phyloP scores from a whole-genome alignment of 2,797 vertebrate genomes.

The Falco cherrug region DNA sequence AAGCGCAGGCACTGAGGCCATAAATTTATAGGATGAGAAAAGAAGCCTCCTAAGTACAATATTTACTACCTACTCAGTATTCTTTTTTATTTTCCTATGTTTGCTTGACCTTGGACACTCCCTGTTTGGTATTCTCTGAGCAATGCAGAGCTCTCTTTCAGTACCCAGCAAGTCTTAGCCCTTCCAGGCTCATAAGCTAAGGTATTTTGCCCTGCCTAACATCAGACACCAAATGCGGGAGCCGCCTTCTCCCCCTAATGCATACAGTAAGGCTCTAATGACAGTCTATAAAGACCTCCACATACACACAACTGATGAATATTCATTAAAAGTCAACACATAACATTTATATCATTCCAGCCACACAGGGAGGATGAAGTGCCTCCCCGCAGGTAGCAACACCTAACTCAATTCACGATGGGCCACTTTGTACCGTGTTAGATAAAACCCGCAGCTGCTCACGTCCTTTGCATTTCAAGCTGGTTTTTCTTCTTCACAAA shows the following conservation, averaged over 20 bases:
- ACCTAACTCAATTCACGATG: background rate
- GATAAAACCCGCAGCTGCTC: constrained; percentile 16
- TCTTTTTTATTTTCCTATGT: constrained; percentile 21
- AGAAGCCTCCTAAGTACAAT: constrained; percentile 29
- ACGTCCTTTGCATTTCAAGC: constrained; percentile 22
- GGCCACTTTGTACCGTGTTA: background rate
- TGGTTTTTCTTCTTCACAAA: background rate
- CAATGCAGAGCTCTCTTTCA: background rate
- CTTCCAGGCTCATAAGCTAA: background rate
- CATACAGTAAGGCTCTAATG: constrained; percentile 9
- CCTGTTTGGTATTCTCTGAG: constrained; percentile 24
- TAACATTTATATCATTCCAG: background rate
- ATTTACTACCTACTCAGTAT: constrained; percentile 59
- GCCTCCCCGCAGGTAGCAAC: constrained; percentile 9
- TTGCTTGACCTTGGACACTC: constrained; percentile 53
- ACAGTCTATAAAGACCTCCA: background rate
- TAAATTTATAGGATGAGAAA: constrained; percentile 42
- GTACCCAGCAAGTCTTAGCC: background rate
- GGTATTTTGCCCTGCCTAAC: background rate
- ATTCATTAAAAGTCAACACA: constrained; percentile 33
- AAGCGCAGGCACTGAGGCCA: background rate
- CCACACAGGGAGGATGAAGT: constrained; percentile 33
- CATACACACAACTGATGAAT: background rate
- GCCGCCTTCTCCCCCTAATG: background rate
- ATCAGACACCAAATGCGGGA: background rate